A percentile compares a stretch with the other conserved stretches of the same genome.
These are phyloP conservation scores for Daubentonia madagascariensis DNA, from an alignment of 2,113 vertebrate species.

Conservation along the genomic window DNA sequence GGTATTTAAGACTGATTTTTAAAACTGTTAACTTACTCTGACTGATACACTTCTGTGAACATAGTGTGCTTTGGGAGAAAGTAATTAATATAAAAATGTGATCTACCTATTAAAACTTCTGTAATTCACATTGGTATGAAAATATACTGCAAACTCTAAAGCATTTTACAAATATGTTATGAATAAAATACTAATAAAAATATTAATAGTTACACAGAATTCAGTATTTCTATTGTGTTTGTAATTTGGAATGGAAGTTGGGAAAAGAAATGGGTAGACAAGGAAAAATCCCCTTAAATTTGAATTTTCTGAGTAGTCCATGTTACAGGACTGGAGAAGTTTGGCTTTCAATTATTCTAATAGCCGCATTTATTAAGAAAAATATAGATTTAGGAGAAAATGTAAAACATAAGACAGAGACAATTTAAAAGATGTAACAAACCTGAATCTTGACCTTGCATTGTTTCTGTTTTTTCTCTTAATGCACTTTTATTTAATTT, in stretches of 20 bases:
- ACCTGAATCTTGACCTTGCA: constrained; percentile 65
- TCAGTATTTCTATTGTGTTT: constrained; percentile 13
- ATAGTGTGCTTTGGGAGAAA: background rate
- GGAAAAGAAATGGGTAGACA: background rate
- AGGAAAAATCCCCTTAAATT: background rate
- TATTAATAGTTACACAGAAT: background rate
- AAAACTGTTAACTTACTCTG: background rate
- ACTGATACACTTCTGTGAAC: background rate
- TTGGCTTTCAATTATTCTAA: constrained; percentile 47
- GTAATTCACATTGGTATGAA: background rate
- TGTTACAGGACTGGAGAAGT: background rate
- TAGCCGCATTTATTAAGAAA: constrained; percentile 53
- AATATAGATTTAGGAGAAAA: constrained; percentile 53
- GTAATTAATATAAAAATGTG: background rate
- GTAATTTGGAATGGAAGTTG: background rate
- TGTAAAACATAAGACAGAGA: constrained; percentile 57
- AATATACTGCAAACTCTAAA: background rate
- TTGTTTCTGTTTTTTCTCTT: constrained; percentile 61
- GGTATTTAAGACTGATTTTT: background rate
- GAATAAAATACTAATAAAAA: background rate
- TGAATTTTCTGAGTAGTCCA: constrained; percentile 7
- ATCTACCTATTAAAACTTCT: background rate
- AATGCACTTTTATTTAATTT: constrained; percentile 79
- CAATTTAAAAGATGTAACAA: constrained; percentile 64
- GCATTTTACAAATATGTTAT: background rate